phyloP scores from a whole-genome alignment of 2,888 invertebrate genomes.

The Eremobia ochroleuca region DNA sequence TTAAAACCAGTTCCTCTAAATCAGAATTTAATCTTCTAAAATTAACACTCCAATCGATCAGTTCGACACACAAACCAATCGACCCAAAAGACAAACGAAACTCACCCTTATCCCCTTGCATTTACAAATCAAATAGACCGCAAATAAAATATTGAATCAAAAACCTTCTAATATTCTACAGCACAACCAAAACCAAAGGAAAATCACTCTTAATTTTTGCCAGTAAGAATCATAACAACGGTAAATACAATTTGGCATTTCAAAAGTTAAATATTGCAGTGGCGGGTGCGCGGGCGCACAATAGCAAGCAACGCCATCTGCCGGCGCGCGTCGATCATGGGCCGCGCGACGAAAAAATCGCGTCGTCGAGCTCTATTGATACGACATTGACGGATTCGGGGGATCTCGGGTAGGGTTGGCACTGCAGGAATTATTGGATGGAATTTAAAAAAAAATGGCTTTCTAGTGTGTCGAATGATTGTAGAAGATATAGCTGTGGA shows the following conservation, averaged over 20 bases:
- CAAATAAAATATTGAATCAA: slow-evolving; percentile 37
- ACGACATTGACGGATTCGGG: slow-evolving; percentile 89
- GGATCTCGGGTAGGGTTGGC: slow-evolving; percentile 77
- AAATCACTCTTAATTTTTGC: neutral
- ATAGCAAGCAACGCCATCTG: slow-evolving; percentile 74
- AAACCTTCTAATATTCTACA: slow-evolving; percentile 26
- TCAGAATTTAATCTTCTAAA: slow-evolving; percentile 55
- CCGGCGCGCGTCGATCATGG: slow-evolving; percentile 72
- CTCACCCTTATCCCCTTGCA: neutral
- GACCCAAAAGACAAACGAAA: neutral
- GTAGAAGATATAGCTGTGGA: neutral
- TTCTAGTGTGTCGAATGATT: neutral
- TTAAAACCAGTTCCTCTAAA: slow-evolving; percentile 32
- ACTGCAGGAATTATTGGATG: neutral
- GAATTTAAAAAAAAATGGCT: neutral
- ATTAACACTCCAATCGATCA: slow-evolving; percentile 66
- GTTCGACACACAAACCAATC: slow-evolving; percentile 24
- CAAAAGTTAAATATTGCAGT: slow-evolving; percentile 65
- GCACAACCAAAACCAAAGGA: neutral
- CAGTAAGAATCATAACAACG: slow-evolving; percentile 31
- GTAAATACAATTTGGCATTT: slow-evolving; percentile 39
- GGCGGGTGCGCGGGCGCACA: slow-evolving; percentile 67
- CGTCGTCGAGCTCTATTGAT: slow-evolving; percentile 85
- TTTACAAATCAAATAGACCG: slow-evolving; percentile 28
- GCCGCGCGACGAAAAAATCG: slow-evolving; percentile 79